phyloP scores from a whole-genome alignment of 2,888 invertebrate genomes.

The Dysmachus trigonus region DNA sequence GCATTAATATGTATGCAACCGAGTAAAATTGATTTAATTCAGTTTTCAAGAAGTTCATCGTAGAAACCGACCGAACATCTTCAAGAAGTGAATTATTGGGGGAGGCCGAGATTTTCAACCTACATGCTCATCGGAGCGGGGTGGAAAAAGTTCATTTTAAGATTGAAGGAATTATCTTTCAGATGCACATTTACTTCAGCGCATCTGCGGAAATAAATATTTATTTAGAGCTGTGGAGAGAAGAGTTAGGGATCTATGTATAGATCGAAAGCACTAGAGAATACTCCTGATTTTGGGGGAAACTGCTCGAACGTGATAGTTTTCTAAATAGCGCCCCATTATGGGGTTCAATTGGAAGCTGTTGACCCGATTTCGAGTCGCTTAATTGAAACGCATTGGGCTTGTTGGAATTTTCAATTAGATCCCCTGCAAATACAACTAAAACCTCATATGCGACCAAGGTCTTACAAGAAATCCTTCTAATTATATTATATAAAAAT shows the following conservation, averaged over 20 bases:
- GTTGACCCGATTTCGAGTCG: neutral
- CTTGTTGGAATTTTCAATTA: neutral
- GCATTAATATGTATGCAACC: slow-evolving; percentile 43
- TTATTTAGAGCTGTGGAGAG: neutral
- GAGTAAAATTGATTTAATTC: slow-evolving; percentile 43
- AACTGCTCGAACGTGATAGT: slow-evolving; percentile 24
- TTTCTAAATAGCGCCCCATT: neutral
- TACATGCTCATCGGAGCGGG: neutral
- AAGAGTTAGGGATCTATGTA: too few relatives aligned
- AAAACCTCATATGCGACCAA: neutral
- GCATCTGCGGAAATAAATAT: slow-evolving; percentile 6
- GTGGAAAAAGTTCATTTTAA: slow-evolving; percentile 25
- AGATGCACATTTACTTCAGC: slow-evolving; percentile 13
- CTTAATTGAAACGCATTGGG: neutral
- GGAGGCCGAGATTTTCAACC: slow-evolving; percentile 23
- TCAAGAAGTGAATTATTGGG: slow-evolving; percentile 34
- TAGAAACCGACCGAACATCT: slow-evolving; percentile 26
- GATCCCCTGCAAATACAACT: neutral
- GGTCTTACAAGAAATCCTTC: neutral
- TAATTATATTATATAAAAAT: neutral
- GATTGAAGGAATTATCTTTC: slow-evolving; percentile 38
- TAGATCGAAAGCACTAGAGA: neutral
- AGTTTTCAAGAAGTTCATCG: slow-evolving; percentile 42
- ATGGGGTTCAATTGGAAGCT: neutral
- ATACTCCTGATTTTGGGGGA: neutral